These are phyloP conservation scores for Ctena decussata DNA, from an alignment of 2,888 invertebrate species.

Conservation along the genomic window DNA sequence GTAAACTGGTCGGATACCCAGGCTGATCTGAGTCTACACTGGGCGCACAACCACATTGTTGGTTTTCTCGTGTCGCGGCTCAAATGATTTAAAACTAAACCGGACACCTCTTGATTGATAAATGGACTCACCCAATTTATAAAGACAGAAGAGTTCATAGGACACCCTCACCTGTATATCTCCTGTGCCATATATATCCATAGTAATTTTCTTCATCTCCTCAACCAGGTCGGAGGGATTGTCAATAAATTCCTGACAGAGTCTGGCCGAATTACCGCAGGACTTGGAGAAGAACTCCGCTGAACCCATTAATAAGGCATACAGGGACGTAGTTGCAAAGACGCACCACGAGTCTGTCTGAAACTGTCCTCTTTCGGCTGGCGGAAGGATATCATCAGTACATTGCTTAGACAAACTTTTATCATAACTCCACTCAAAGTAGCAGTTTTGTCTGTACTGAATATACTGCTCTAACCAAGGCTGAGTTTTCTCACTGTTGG, in stretches of 20 bases:
- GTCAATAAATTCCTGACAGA: not conserved
- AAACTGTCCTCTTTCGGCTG: not conserved
- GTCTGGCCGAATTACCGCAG: not conserved
- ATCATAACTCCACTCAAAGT: conserved; percentile 1
- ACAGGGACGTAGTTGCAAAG: not conserved
- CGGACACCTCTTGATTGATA: too few species aligned
- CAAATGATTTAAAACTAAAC: too few species aligned
- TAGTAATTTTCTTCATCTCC: not conserved
- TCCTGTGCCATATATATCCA: not conserved
- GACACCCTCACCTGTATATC: not conserved
- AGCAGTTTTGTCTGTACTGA: not conserved
- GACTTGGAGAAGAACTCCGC: not conserved
- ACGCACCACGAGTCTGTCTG: not conserved
- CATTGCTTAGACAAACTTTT: not conserved
- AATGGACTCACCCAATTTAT: too few species aligned
- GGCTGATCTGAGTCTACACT: too few species aligned
- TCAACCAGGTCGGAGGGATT: not conserved
- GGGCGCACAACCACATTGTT: too few species aligned
- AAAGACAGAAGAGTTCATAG: too few species aligned
- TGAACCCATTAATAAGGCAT: conserved; percentile 11
- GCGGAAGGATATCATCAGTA: not conserved
- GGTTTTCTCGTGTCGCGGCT: too few species aligned
- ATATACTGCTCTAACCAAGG: conserved; percentile 39
- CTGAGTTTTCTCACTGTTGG: not conserved
- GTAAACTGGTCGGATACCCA: too few species aligned